Evolutionary conservation across 1,140 invertebrate genomes (phyloP).

Genomic region (Scaptodrosophila lebanonensis): DNA sequence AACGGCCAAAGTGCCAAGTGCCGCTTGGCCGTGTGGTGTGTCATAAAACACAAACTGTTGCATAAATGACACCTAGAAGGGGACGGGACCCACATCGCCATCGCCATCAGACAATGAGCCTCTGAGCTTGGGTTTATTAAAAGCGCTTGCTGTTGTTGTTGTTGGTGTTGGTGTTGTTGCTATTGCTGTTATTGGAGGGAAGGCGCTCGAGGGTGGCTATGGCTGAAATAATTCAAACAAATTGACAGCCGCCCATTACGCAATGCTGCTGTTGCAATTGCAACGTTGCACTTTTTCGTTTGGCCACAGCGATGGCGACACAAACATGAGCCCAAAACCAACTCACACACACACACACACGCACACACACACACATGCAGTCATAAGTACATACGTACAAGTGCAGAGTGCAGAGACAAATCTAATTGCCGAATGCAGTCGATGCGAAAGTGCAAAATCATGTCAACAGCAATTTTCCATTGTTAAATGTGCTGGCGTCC

Average conservation of each 20-base stretch:
- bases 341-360: no score
- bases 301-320: constrained; percentile 39
- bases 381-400: not conserved
- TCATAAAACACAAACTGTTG: constrained; percentile 70
- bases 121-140: constrained; percentile 46
- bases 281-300: constrained; percentile 59
- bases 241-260: constrained; percentile 72
- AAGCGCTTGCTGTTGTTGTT: constrained; percentile 55
- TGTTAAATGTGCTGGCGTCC: constrained; percentile 56
- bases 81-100: constrained; percentile 2
- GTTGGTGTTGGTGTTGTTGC: no score
- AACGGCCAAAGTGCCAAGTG: constrained; percentile 30
- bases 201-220: not conserved
- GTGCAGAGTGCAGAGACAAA: constrained; percentile 50
- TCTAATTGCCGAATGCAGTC: constrained; percentile 77
- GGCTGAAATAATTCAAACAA: constrained; percentile 66
- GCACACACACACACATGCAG: constrained; percentile 12
- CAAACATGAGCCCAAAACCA: constrained; percentile 18
- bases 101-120: not conserved
- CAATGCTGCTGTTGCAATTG: constrained; percentile 56
- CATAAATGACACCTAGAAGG: constrained; percentile 68
- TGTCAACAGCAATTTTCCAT: constrained; percentile 77
- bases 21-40: constrained; percentile 17
- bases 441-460: constrained; percentile 77
- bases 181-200: not conserved